Conservation (phyloP, 2,113 vertebrate species). For the Narcine bancroftii region DNA sequence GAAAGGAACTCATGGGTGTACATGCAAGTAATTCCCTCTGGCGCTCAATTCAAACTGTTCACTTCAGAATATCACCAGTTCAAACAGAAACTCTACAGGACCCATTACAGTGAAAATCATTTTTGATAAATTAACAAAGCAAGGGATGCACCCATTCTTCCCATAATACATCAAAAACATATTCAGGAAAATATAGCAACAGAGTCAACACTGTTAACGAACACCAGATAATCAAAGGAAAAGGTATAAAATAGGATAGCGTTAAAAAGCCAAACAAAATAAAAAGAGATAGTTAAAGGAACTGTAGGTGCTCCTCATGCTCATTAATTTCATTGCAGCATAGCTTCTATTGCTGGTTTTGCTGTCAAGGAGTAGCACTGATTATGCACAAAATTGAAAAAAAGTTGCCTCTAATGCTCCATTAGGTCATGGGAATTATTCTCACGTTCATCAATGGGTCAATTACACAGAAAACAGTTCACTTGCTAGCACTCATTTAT, state of each 20-base stretch:
- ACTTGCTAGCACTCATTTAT: background rate
- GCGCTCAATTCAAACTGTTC: background rate
- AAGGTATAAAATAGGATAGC: background rate
- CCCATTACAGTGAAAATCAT: background rate
- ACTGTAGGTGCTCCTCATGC: background rate
- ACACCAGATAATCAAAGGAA: background rate
- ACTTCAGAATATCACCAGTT: background rate
- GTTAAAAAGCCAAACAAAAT: background rate
- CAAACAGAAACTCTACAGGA: background rate
- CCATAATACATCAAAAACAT: background rate
- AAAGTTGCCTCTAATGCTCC: background rate
- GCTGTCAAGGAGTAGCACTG: background rate
- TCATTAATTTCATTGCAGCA: background rate
- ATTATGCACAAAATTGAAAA: background rate
- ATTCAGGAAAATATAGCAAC: background rate
- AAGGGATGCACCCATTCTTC: background rate
- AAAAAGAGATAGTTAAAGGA: background rate
- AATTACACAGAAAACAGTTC: background rate
- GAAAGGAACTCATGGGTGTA: background rate
- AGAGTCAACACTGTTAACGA: slow-evolving; percentile 2
- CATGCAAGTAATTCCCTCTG: background rate
- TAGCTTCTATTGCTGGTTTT: background rate
- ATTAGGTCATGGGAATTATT: background rate
- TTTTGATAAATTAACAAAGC: background rate
- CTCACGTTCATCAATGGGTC: background rate